These are phyloP conservation scores for Apogon talboti DNA, from an alignment of 2,797 vertebrate genomes.

Conservation along the genomic window DNA sequence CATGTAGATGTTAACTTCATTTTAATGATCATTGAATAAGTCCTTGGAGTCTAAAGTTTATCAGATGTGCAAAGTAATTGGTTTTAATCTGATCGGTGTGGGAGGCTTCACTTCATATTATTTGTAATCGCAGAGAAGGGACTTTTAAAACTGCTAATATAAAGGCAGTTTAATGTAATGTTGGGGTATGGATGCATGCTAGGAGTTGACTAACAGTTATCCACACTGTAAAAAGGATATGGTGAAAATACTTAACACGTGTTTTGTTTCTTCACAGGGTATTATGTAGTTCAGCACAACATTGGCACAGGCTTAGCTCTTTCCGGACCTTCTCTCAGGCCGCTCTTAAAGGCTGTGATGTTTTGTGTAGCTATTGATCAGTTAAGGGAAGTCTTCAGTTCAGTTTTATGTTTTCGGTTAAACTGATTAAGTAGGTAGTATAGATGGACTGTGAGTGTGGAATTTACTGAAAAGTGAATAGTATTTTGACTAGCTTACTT, in stretches of 20 bases:
- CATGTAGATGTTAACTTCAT: conserved; percentile 2
- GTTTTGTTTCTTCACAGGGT: conserved; percentile 55
- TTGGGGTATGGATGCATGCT: conserved; percentile 20
- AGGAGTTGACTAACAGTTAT: conserved; percentile 40
- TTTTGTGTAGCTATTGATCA: conserved; percentile 25
- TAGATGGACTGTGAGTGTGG: conserved; percentile 19
- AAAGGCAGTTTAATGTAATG: conserved; percentile 3
- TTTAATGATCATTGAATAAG: conserved; percentile 16
- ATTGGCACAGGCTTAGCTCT: conserved; percentile 30
- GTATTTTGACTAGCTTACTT: conserved; percentile 42
- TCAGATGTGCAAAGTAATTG: conserved; percentile 2
- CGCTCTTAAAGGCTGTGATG: conserved; percentile 1
- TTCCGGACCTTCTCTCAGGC: conserved; percentile 5
- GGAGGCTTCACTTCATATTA: not conserved
- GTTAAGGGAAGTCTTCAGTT: conserved; percentile 25
- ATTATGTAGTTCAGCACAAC: conserved; percentile 58
- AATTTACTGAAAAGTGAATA: conserved; percentile 37
- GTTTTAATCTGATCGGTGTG: conserved; percentile 8
- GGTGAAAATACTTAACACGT: conserved; percentile 17
- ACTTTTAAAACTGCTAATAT: conserved; percentile 2
- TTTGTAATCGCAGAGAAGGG: not conserved
- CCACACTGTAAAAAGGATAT: conserved; percentile 37
- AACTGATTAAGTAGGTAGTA: conserved; percentile 8
- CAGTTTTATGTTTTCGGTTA: conserved; percentile 23
- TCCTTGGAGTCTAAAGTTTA: not conserved